Percentiles rank a stretch among this genome's conserved stretches.
Evolutionary conservation across 1,140 invertebrate species (phyloP).

Genomic region (Papilio xuthus): DNA sequence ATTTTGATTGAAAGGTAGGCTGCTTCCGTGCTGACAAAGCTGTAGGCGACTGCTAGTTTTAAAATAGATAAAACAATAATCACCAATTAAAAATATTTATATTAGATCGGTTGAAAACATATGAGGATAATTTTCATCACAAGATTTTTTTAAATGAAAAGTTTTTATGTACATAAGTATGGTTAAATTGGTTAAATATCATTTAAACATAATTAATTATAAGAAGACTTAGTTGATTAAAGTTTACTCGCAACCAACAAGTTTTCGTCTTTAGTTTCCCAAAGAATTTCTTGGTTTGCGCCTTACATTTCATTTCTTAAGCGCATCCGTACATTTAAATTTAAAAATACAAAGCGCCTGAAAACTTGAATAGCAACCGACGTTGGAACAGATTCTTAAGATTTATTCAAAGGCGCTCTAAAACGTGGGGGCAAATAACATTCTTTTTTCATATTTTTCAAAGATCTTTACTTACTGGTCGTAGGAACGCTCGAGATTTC

Average conservation of each 20-base stretch:
- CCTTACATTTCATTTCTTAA: neutral
- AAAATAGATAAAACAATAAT: too few species aligned
- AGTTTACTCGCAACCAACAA: neutral
- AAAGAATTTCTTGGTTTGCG: neutral
- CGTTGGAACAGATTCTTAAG: conserved; percentile 11
- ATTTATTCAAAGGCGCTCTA: neutral
- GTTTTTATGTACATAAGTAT: too few species aligned
- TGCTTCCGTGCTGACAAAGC: too few species aligned
- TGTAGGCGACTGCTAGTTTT: too few species aligned
- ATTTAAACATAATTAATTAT: neutral
- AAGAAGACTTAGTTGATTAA: neutral
- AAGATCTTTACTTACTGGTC: conserved; percentile 7
- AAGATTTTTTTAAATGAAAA: too few species aligned
- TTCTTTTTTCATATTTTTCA: neutral
- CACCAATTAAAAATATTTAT: too few species aligned
- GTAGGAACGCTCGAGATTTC: neutral
- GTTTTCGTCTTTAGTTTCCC: neutral
- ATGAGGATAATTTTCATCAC: too few species aligned
- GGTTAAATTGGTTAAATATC: too few species aligned
- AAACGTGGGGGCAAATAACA: neutral
- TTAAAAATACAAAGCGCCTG: conserved; percentile 20
- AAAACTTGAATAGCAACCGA: conserved; percentile 21
- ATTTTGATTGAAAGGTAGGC: too few species aligned
- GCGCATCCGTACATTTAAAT: neutral
- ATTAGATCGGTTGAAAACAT: too few species aligned